Percentiles rank a stretch among this genome's conserved stretches.
Evolutionary conservation across 2,113 vertebrate species (phyloP).

Genomic region (Chlorodrepanis virens): DNA sequence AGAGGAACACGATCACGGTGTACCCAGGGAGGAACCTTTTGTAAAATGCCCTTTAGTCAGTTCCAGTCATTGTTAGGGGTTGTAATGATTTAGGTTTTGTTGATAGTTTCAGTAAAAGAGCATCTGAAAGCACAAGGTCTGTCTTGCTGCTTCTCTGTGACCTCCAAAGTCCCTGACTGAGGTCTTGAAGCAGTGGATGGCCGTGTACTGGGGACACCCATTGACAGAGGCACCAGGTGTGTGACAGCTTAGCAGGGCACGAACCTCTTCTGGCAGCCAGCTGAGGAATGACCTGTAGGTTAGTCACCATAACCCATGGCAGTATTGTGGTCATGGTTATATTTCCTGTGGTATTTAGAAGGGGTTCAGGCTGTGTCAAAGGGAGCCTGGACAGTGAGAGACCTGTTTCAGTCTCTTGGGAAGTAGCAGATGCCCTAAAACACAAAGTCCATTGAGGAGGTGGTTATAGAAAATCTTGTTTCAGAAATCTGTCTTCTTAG

Average conservation of each 20-base stretch:
- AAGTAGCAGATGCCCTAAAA: background rate
- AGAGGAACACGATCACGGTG: background rate
- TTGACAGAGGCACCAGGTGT: background rate
- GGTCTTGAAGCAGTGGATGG: accelerated
- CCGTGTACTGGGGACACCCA: accelerated
- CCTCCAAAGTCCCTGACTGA: background rate
- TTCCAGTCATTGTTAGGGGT: background rate
- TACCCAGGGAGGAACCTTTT: constrained; percentile 53
- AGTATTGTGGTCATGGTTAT: background rate
- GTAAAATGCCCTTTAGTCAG: constrained; percentile 40
- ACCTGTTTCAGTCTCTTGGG: background rate
- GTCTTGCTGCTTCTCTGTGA: background rate
- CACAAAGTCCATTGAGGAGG: background rate
- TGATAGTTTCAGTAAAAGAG: background rate
- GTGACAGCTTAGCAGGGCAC: accelerated
- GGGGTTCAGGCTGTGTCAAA: background rate
- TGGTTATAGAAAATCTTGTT: background rate
- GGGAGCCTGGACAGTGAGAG: background rate
- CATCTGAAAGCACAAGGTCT: background rate
- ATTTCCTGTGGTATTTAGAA: background rate
- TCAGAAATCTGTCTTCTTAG: background rate
- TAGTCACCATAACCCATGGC: background rate
- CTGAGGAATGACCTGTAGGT: background rate
- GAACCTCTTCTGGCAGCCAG: background rate
- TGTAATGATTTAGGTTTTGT: background rate